A percentile compares a stretch with the other conserved stretches of the same genome.
These are phyloP conservation scores for Spisula solida DNA, from an alignment of 2,888 invertebrate genomes.

Conservation along the genomic window DNA sequence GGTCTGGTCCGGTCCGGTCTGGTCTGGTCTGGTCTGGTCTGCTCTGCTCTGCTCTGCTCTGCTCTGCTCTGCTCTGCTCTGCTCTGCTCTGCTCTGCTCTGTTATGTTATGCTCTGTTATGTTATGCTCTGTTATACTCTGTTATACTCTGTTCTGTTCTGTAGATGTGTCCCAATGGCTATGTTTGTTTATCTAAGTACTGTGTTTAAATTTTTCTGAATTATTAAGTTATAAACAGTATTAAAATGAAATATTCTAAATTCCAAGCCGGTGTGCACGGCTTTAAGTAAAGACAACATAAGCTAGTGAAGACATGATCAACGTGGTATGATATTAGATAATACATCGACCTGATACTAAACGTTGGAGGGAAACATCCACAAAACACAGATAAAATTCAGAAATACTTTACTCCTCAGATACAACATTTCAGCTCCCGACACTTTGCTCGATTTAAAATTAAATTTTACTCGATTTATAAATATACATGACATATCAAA, in stretches of 20 bases:
- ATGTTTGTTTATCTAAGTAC: not conserved
- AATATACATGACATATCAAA: too few species aligned
- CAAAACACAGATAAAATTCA: not conserved
- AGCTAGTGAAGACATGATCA: constrained; percentile 10
- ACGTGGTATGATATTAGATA: not conserved
- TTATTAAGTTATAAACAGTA: not conserved
- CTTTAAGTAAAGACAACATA: not conserved
- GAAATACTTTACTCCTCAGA: not conserved
- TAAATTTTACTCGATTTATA: too few species aligned
- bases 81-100: too few species aligned
- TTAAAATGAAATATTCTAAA: constrained; percentile 7
- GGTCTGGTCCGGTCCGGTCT: too few species aligned
- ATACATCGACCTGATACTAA: not conserved
- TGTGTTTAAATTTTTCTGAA: not conserved
- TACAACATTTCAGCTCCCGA: too few species aligned
- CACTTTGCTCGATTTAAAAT: too few species aligned
- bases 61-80: too few species aligned
- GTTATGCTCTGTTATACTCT: too few species aligned
- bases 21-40: too few species aligned
- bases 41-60: too few species aligned
- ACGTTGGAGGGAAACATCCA: not conserved
- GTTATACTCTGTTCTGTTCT: too few species aligned
- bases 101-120: too few species aligned
- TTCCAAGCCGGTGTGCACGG: not conserved
- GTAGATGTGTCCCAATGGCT: not conserved